Conservation (phyloP, 2,797 vertebrate species). For the Luscinia luscinia region DNA sequence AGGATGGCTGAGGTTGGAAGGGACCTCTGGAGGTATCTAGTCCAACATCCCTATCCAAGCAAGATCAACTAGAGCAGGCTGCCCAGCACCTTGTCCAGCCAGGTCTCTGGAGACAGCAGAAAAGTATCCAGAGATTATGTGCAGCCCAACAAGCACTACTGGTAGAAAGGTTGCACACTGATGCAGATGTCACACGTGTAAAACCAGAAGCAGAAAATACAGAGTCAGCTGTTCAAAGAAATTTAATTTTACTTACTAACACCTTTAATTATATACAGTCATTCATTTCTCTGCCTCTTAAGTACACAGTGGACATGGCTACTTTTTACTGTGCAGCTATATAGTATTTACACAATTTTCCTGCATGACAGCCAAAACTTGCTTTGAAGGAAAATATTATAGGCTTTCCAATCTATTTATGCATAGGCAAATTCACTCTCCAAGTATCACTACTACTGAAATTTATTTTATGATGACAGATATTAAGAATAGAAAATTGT, state of each 20-base stretch:
- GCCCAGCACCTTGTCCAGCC: background rate
- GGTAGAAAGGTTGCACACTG: background rate
- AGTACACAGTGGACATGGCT: background rate
- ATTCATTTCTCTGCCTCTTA: background rate
- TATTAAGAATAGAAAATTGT: background rate
- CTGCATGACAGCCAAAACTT: background rate
- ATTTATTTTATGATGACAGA: background rate
- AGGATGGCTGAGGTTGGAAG: background rate
- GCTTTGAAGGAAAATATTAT: background rate
- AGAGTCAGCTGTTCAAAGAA: background rate
- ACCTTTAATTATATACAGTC: background rate
- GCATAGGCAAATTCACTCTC: background rate
- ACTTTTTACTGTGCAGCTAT: background rate
- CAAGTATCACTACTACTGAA: background rate
- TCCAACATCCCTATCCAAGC: background rate
- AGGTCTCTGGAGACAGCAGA: background rate
- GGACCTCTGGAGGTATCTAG: background rate
- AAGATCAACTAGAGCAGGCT: background rate
- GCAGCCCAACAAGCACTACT: background rate
- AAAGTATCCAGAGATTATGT: background rate
- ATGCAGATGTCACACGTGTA: background rate
- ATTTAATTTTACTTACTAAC: background rate
- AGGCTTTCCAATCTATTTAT: background rate
- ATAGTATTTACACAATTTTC: background rate
- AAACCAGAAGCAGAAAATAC: background rate